Evolutionary conservation across 2,888 invertebrate genomes (phyloP), one percentile per base, ranked within the genome.

Genomic region (Rotaria macrura): DNA sequence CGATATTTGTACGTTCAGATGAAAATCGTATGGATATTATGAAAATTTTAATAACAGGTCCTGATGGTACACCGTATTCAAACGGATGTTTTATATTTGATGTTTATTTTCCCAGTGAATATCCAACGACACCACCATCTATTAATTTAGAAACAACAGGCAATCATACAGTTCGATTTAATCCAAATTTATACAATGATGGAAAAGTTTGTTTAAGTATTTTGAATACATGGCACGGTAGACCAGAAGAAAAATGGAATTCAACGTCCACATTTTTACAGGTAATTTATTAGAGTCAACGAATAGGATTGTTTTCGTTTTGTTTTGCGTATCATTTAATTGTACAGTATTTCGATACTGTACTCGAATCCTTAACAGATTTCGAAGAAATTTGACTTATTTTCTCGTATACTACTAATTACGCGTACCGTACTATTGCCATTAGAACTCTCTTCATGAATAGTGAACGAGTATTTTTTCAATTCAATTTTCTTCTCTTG

Each of bases 201-300:
- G 96, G 96, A 88, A 96, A 96, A 93, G 91, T 91, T 34, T 97
- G 96, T 91, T 94, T 97, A 90, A 96, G 96, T 88, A 95, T 97
- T 88, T 92, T 97, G 88, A 96, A 96, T 92, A 97, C 96, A 5
- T 97, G 96, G 96, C 96, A 96, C 91, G 96, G 96, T 14, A 92
- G 96, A 85, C 96, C 96, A 43, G 96, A 96, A 92, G 97, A 97
- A 92, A 96, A 96, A 91, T 97, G 96, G 96, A 96, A 96, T 92
- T 95, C 96, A 91, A 96, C 96, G 0, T 96, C 96, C 83, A 96
- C 95, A 91, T 96, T 97, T 90, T 92, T 96, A 83, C 92, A 92
- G 89, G 92, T 92, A 88, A 85, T 49, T 49, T 49, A 17, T 4
- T 17, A 49, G 3, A 12, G 9, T 12, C 14, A 47, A 12, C 14